Base-by-base conservation (phyloP, 1,140 invertebrate genomes). In the Cyclargus thomasi region DNA sequence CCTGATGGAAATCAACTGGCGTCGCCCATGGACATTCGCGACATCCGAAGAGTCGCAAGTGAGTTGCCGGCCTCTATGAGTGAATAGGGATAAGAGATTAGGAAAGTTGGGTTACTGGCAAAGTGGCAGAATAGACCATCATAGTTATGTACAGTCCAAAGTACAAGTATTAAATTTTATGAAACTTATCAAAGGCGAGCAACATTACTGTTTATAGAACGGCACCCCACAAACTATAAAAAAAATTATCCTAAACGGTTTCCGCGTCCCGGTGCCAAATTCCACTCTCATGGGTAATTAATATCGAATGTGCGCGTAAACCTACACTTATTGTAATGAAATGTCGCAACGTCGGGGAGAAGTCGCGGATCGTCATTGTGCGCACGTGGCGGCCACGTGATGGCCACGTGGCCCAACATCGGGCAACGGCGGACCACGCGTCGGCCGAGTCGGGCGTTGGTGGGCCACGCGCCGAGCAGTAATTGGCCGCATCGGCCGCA, bases 401-500 rank as follows among this genome's bases (percentile, higher is more conserved):
- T 57, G 23, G 67, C 8, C 74, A 53, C 76, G 79, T 70, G 73
- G 29, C 29, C 5, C 29, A 8, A 29, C 29, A 8, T 29, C 6
- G 23, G 23, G 23, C 23, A 29, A 29, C n/a, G n/a, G n/a, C n/a
- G n/a, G n/a, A n/a, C n/a, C n/a, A n/a, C n/a, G n/a, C n/a, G n/a
- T n/a, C n/a, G n/a, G n/a, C 23, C 23, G 23, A 6, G 23, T 6
- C 29, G 29, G 29, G 29, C 29, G 29, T 7, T 8, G 29, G 29
- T 21, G 72, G 57, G 67, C 11, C 79, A 70, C 76, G 78, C 72
- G 79, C 35, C 69, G 57, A 20, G 59, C 70, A 67, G 70, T 83
- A 81, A 81, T 81, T 81, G 76, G 75, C 78, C 73, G 53, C 77
- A 64, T 29, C 29, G 29, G 23, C 36, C 36, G 29, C 11, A 29